A percentile compares a stretch with the other conserved stretches of the same genome.
phyloP scores from a whole-genome alignment of 2,888 invertebrate genomes.

The Lasioglossum zephyrum region DNA sequence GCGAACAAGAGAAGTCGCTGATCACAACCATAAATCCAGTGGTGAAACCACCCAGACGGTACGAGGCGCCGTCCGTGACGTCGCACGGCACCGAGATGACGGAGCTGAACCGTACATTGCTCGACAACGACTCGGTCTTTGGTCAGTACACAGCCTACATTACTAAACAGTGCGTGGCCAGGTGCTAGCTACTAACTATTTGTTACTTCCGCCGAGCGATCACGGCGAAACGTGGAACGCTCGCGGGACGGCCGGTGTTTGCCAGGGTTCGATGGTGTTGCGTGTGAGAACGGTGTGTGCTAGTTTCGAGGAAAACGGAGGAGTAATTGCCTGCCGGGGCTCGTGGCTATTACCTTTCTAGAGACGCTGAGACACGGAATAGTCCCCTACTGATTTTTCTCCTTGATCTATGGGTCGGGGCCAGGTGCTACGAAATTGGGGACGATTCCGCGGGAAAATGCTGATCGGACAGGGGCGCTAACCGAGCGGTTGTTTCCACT shows the following conservation, averaged over 20 bases:
- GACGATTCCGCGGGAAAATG: not conserved
- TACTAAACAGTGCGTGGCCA: slow-evolving; percentile 77
- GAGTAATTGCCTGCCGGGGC: slow-evolving; percentile 30
- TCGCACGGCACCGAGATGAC: slow-evolving; percentile 92
- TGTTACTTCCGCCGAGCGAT: slow-evolving; percentile 44
- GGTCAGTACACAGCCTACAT: slow-evolving; percentile 86
- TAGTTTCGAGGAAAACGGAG: slow-evolving; percentile 36
- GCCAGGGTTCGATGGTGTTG: slow-evolving; percentile 33
- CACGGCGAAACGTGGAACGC: slow-evolving; percentile 35
- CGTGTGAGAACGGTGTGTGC: slow-evolving; percentile 1
- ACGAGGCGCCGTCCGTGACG: slow-evolving; percentile 90
- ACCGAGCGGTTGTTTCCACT: not conserved
- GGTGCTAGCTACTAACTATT: slow-evolving; percentile 67
- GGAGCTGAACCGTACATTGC: slow-evolving; percentile 91
- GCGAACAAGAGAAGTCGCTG: slow-evolving; percentile 94
- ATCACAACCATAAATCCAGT: slow-evolving; percentile 94
- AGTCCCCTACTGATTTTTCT: not conserved
- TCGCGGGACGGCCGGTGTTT: slow-evolving; percentile 20
- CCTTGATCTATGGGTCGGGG: not conserved
- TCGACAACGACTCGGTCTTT: slow-evolving; percentile 92
- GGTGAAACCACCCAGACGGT: slow-evolving; percentile 92
- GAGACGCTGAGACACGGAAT: not conserved
- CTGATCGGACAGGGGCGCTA: not conserved
- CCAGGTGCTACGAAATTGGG: not conserved
- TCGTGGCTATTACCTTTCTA: not conserved